phyloP scores from a whole-genome alignment of 2,888 invertebrate species.

The Dynastes tityus region DNA sequence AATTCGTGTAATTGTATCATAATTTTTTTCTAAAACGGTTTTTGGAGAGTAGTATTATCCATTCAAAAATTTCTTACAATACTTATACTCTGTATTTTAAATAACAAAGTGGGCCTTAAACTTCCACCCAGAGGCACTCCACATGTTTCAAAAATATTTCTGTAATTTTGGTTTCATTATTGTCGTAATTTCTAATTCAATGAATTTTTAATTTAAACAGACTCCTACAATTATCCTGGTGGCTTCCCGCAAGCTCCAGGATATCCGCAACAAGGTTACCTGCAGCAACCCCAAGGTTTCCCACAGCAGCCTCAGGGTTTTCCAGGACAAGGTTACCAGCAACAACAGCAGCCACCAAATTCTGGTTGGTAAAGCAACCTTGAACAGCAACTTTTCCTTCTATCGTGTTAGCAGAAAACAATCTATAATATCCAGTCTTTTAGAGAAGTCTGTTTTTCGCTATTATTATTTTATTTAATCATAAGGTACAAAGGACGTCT shows the following conservation, averaged over 20 bases:
- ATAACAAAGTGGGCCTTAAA: too few relatives aligned
- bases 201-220: slow-evolving; percentile 60
- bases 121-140: too few relatives aligned
- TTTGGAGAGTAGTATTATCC: too few relatives aligned
- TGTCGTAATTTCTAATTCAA: too few relatives aligned
- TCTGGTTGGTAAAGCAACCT: slow-evolving; percentile 62
- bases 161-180: too few relatives aligned
- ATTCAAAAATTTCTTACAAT: too few relatives aligned
- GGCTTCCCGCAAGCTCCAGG: slow-evolving; percentile 73
- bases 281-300: slow-evolving; percentile 59
- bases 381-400: background rate
- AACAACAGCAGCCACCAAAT: slow-evolving; percentile 60
- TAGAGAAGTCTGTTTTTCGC: background rate
- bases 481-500: background rate
- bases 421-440: background rate
- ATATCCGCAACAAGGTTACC: slow-evolving; percentile 58
- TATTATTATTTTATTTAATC: background rate
- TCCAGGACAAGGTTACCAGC: slow-evolving; percentile 60
- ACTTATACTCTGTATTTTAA: too few relatives aligned
- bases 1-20: too few relatives aligned
- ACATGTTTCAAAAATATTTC: too few relatives aligned
- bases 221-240: slow-evolving; percentile 74
- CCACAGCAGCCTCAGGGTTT: slow-evolving; percentile 59
- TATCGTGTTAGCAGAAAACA: background rate
- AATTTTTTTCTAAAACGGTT: too few relatives aligned